phyloP scores from a whole-genome alignment of 2,888 invertebrate species.

The Vesta saturnalis region DNA sequence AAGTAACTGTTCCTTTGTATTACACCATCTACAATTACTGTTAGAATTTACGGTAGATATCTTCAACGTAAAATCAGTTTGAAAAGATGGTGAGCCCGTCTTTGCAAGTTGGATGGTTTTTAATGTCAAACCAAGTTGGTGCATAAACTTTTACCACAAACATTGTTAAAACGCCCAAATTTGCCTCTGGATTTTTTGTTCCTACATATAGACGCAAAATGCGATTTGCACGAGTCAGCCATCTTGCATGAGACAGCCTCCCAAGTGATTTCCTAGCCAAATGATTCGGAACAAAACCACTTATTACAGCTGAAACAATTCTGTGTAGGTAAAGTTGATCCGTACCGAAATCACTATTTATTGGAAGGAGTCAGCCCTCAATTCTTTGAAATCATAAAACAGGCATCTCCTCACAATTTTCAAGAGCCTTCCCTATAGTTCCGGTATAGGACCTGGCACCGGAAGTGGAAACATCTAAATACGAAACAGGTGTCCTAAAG shows the following conservation, averaged over 20 bases:
- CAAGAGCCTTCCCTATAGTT: not conserved
- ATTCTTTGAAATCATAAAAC: not conserved
- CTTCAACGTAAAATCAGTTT: not conserved
- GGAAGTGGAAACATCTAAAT: not conserved
- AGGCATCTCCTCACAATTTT: not conserved
- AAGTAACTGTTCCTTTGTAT: not conserved
- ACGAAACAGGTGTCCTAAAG: not conserved
- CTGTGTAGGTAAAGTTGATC: not conserved
- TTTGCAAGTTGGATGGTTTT: not conserved
- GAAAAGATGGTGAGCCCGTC: not conserved
- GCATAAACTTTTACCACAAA: not conserved
- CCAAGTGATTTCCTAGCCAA: not conserved
- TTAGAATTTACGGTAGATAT: not conserved
- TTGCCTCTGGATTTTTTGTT: not conserved
- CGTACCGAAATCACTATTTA: not conserved
- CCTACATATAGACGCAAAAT: not conserved
- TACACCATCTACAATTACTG: not conserved
- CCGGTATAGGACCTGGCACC: not conserved
- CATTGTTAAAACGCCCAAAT: not conserved
- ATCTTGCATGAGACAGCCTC: not conserved
- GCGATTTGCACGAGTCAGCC: not conserved
- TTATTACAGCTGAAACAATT: not conserved
- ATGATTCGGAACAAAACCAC: not conserved
- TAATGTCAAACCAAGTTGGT: not conserved
- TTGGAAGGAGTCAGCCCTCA: not conserved